Conservation (phyloP, 2,113 vertebrate species). For the Brienomyrus brachyistius region DNA sequence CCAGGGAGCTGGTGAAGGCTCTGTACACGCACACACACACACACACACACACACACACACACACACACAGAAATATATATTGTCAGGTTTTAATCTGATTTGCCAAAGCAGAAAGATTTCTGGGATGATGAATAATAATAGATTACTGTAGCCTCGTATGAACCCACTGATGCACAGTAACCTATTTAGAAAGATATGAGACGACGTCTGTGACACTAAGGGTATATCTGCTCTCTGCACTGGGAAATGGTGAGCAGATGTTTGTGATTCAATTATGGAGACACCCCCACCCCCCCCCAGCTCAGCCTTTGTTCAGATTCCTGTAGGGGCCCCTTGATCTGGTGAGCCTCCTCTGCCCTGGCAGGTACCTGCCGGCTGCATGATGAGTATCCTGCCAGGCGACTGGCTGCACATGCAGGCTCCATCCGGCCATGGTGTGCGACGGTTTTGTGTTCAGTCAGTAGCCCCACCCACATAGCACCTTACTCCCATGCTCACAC, state of each 20-base stretch:
- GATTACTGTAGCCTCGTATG: not conserved
- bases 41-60: not conserved
- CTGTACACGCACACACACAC: not conserved
- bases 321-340: not conserved
- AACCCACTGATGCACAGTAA: not conserved
- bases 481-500: not conserved
- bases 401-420: not conserved
- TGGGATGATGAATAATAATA: not conserved
- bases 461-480: not conserved
- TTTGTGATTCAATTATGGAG: slow-evolving; percentile 8
- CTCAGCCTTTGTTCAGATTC: not conserved
- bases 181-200: not conserved
- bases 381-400: not conserved
- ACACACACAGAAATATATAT: not conserved
- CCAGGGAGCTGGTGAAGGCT: not conserved
- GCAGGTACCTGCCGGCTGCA: not conserved
- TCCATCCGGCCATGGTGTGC: not conserved
- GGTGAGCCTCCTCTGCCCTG: not conserved
- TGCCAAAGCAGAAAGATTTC: not conserved
- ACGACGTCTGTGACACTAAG: not conserved
- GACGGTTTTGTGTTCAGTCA: not conserved
- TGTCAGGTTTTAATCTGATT: not conserved
- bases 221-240: not conserved
- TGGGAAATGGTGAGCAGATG: not conserved
- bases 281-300: not conserved